Base-by-base conservation (phyloP, 2,113 vertebrate genomes). In the Thunnus maccoyii region DNA sequence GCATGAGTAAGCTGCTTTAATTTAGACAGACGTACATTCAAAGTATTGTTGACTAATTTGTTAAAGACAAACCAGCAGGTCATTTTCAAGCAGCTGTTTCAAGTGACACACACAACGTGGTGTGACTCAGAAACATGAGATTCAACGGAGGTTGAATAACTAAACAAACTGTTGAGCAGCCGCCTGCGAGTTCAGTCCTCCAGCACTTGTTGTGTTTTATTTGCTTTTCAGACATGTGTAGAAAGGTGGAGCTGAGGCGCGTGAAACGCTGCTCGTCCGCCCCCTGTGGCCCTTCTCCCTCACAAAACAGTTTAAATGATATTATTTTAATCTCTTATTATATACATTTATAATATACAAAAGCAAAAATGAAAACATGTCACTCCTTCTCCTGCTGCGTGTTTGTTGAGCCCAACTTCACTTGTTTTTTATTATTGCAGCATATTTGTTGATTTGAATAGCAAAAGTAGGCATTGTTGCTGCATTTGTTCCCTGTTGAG, bases 211-310 rank as follows among this genome's bases (percentile, higher is more conserved):
- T 20, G 30, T 64, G 4, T 44, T 80, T 60, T 80, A 62, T 84
- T 86, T 86, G 64, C 48, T 82, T 79, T 72, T 47, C n/a, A 76
- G 62, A 44, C 70, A 52, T 27, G 16, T 76, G 63, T 12, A 57
- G 67, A 50, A 36, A 61, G 57, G 78, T 61, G 81, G 76, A 71
- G 65, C 51, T 44, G 30, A 51, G 55, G 36, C 18, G 20, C 3
- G 41, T 17, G 12, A 11, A 69, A 44, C 14, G 0, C 17, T 46
- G 32, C 47, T 22, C 16, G 5, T 67, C 27, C 54, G 27, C 17
- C 13, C 48, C 20, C 69, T 64, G 14, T 25, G 3, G 18, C 52
- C 11, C 14, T 3, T 57, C 17, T 22, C 27, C 27, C 17, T 25
- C 32, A 73, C 12, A 54, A 16, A 32, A 50, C 13, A 14, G 2